Conservation (phyloP, 2,113 vertebrate species). For the Balaenoptera acutorostrata region DNA sequence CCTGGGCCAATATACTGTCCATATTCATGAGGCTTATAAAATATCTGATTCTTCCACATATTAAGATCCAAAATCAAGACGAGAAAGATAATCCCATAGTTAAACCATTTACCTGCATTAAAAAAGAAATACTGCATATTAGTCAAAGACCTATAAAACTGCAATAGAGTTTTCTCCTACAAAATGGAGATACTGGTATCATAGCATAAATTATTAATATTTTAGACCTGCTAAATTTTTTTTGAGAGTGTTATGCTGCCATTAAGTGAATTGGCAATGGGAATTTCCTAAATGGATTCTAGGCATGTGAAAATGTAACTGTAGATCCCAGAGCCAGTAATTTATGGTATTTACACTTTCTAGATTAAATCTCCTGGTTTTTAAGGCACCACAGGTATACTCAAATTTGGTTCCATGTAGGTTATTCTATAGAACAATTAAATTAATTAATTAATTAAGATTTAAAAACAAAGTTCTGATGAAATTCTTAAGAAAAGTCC, state of each 20-base stretch:
- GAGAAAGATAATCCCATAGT: constrained; percentile 98
- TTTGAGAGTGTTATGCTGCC: neutral
- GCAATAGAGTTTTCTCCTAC: neutral
- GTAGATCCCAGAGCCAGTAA: neutral
- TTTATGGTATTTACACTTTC: neutral
- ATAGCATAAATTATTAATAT: neutral
- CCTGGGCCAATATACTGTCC: constrained; percentile 97
- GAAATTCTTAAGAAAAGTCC: constrained; percentile 42
- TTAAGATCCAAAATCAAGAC: constrained; percentile 98
- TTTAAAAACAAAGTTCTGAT: constrained; percentile 56
- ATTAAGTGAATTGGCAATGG: constrained; percentile 1
- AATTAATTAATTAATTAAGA: constrained; percentile 26
- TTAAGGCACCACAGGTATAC: neutral
- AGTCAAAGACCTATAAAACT: constrained; percentile 30
- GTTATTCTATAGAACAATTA: constrained; percentile 19
- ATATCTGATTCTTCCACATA: constrained; percentile 99
- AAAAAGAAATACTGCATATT: constrained; percentile 72
- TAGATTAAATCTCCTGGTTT: neutral
- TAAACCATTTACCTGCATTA: constrained; percentile 97
- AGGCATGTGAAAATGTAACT: neutral
- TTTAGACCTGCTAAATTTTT: neutral
- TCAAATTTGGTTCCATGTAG: neutral
- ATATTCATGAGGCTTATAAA: constrained; percentile 97
- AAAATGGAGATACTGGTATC: constrained; percentile 3
- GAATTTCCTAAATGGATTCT: constrained; percentile 29